Conservation (phyloP, 2,888 invertebrate genomes). For the Synanthedon andrenaeformis region DNA sequence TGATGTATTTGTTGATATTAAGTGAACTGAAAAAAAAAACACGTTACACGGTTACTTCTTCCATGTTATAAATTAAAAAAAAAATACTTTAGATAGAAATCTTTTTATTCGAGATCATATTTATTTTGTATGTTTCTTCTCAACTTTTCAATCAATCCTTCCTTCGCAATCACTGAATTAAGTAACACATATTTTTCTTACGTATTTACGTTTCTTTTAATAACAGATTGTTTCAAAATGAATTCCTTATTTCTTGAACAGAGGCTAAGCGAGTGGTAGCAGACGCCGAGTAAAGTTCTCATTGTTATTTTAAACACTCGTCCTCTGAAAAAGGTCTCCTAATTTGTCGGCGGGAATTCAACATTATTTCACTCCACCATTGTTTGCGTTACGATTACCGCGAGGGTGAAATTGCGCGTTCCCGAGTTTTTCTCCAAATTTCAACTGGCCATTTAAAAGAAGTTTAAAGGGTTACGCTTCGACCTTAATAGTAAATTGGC, state of each 20-base stretch:
- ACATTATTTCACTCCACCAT: constrained; percentile 58
- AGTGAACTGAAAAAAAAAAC: too few relatives aligned
- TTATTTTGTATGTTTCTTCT: too few relatives aligned
- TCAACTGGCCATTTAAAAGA: constrained; percentile 39
- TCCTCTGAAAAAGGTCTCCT: constrained; percentile 55
- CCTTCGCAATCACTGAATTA: too few relatives aligned
- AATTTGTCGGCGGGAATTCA: constrained; percentile 65
- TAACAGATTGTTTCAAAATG: too few relatives aligned
- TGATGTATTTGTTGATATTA: too few relatives aligned
- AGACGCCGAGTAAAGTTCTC: constrained; percentile 7
- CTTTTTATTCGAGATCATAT: too few relatives aligned
- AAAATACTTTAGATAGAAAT: too few relatives aligned
- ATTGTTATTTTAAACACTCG: constrained; percentile 47
- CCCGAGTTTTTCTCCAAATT: constrained; percentile 60
- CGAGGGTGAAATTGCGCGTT: constrained; percentile 62
- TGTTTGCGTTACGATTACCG: constrained; percentile 66
- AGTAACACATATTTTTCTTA: too few relatives aligned
- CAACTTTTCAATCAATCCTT: too few relatives aligned
- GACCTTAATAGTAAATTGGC: constrained; percentile 52
- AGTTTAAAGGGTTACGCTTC: constrained; percentile 55
- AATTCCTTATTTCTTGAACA: neutral
- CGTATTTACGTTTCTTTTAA: too few relatives aligned
- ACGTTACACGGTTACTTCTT: too few relatives aligned
- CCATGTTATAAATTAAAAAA: too few relatives aligned
- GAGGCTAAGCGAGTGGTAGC: neutral